Evolutionary conservation across 2,888 invertebrate species (phyloP), one percentile per base, ranked within the genome.

Genomic region (Digitonthophagus gazella): DNA sequence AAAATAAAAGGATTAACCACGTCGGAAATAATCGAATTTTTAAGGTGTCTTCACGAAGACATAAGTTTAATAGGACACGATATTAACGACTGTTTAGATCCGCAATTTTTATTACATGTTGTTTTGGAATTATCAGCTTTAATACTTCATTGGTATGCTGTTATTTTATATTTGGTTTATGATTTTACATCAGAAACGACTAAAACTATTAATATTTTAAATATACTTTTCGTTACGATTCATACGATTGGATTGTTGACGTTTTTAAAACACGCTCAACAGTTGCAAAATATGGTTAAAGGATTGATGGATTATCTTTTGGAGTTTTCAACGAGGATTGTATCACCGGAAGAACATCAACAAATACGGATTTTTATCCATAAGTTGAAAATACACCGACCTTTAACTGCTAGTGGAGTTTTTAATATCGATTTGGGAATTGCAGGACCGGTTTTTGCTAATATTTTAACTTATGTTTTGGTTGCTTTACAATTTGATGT

Each of bases 401-500:
- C 80, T 15, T 75, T 83, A 57, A 79, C 80, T 3, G 82, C 83
- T 1, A 81, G 79, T 73, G 82, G 81, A 2, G 79, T 83, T 57
- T 82, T 83, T 71, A 80, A 77, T 2, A 77, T 83, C 58, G 81
- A 83, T 75, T 75, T 83, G 56, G 78, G 80, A 63, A 80, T 83
- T 67, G 80, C 81, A 57, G 82, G 81, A 65, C 82, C 83, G 54
- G 80, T 83, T 69, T 80, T 78, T 64, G 82, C 82, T 6, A 82
- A 81, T 71, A 79, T 83, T 66, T 71, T 83, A 16, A 83, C 83
- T 0, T 83, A 83, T 68, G 81, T 83, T 6, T 75, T 83, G 70
- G 83, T 83, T 2, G 82, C 82, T 15, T 69, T 83, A 55, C 83
- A 83, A 69, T 83, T 83, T 74, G 80, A 82, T 70, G 77, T 82